A percentile compares a stretch with the other conserved stretches of the same genome.
These are phyloP conservation scores for Dichetophora obliterata DNA, from an alignment of 2,888 invertebrate species.

Conservation along the genomic window DNA sequence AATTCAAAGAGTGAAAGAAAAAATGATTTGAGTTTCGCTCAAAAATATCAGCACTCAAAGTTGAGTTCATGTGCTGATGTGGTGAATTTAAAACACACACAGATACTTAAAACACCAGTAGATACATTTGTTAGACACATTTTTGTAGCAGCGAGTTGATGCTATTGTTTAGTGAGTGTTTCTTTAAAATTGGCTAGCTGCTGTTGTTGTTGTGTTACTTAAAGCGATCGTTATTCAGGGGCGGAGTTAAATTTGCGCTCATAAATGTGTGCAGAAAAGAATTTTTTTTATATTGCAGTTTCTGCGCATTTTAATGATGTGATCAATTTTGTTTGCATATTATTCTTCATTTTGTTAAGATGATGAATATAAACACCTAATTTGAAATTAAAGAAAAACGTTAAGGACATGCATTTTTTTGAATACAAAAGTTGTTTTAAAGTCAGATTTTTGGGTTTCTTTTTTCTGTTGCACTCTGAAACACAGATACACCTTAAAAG, in stretches of 20 bases:
- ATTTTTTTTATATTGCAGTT: neutral
- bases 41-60: neutral
- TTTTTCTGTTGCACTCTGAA: too few species aligned
- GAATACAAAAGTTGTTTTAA: neutral
- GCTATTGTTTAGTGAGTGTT: neutral
- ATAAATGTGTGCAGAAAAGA: neutral
- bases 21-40: neutral
- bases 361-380: neutral
- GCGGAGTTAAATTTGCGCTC: conserved; percentile 7
- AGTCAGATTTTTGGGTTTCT: too few species aligned
- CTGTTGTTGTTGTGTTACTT: conserved; percentile 20
- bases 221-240: conserved; percentile 26
- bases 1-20: neutral
- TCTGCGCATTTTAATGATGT: neutral
- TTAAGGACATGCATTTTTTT: neutral
- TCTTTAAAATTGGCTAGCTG: neutral
- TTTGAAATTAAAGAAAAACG: neutral
- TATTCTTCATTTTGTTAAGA: neutral
- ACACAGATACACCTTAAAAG: too few species aligned
- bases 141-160: neutral
- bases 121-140: neutral
- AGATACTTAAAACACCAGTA: neutral
- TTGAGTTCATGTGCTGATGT: conserved; percentile 8
- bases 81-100: conserved; percentile 5
- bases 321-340: neutral